Evolutionary conservation across 2,113 vertebrate species (phyloP).

Genomic region (Acanthisitta chloris): DNA sequence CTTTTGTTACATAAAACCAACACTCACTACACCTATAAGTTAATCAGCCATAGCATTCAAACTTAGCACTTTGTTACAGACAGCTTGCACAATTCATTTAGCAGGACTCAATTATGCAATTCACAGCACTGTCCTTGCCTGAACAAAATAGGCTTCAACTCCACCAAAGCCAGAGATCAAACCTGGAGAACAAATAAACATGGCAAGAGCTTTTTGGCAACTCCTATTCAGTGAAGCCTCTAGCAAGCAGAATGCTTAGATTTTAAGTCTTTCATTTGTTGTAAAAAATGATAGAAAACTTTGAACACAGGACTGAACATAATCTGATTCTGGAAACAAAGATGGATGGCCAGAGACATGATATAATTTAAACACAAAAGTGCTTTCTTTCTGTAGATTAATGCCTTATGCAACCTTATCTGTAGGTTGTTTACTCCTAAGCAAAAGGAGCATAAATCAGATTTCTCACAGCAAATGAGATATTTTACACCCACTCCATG

Average conservation of each 20-base stretch:
- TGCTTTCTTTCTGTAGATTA: neutral
- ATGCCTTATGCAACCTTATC: neutral
- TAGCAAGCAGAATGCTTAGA: neutral
- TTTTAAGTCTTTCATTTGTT: neutral
- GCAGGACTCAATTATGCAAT: neutral
- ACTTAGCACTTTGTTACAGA: neutral
- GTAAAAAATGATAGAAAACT: neutral
- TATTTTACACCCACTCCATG: neutral
- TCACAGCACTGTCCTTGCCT: neutral
- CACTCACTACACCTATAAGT: neutral
- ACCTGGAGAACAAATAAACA: neutral
- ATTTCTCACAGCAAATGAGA: neutral
- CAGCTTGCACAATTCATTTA: neutral
- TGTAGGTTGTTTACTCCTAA: neutral
- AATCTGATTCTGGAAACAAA: neutral
- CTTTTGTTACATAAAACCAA: neutral
- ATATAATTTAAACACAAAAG: neutral
- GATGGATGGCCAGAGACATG: neutral
- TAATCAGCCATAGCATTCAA: neutral
- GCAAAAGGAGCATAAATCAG: neutral
- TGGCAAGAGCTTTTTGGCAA: neutral
- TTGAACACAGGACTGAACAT: neutral
- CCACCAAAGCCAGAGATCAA: neutral
- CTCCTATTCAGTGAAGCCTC: neutral
- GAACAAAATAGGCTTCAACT: neutral